Conservation (phyloP, 2,113 vertebrate genomes). For the Xenotilapia caudafasciata region DNA sequence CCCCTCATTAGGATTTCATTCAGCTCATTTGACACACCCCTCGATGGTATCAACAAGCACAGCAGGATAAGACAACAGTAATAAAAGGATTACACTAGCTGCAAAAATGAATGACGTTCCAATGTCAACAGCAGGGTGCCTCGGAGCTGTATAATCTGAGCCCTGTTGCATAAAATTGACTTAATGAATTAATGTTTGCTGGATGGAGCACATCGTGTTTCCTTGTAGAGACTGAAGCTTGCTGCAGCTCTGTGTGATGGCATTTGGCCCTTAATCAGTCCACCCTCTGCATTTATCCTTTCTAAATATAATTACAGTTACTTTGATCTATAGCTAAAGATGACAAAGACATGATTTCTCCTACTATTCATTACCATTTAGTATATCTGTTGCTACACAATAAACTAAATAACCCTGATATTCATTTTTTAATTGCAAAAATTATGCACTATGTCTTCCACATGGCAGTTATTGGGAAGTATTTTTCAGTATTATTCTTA, state of each 20-base stretch:
- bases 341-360: not conserved
- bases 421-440: not conserved
- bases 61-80: not conserved
- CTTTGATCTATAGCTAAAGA: not conserved
- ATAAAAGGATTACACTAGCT: not conserved
- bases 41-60: constrained; percentile 12
- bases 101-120: not conserved
- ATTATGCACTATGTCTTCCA: not conserved
- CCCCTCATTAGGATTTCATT: constrained; percentile 22
- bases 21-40: not conserved
- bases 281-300: not conserved
- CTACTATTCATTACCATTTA: not conserved
- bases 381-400: not conserved
- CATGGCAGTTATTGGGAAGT: not conserved
- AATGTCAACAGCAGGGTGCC: constrained; percentile 10
- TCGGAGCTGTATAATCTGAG: not conserved
- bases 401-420: not conserved
- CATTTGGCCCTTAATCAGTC: not conserved
- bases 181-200: not conserved
- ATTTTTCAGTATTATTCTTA: not conserved
- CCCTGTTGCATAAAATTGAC: not conserved
- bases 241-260: not conserved
- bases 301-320: not conserved
- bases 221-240: not conserved
- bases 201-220: not conserved